phyloP scores from a whole-genome alignment of 2,797 vertebrate species.

The Platyrinchus mystaceus region DNA sequence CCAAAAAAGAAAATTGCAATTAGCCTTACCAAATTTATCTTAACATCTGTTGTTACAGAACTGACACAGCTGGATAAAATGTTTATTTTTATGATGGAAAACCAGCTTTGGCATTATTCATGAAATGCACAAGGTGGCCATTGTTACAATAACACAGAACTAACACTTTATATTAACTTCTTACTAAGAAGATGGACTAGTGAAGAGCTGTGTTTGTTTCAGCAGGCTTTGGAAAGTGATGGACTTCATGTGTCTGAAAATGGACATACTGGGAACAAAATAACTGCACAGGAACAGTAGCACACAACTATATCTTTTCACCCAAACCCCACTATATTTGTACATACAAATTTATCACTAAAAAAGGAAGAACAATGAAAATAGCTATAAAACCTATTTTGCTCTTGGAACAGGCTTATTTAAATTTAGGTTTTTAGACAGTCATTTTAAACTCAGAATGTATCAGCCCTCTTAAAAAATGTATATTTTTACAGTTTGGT shows the following conservation, averaged over 20 bases:
- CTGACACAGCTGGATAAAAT: not conserved
- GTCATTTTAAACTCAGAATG: not conserved
- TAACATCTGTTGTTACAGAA: not conserved
- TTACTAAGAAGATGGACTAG: not conserved
- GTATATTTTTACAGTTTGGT: not conserved
- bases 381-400: not conserved
- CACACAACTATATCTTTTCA: not conserved
- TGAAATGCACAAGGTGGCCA: not conserved
- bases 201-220: not conserved
- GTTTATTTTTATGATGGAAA: not conserved
- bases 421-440: not conserved
- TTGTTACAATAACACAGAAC: not conserved
- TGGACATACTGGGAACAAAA: not conserved
- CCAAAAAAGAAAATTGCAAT: not conserved
- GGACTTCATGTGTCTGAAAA: not conserved
- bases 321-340: not conserved
- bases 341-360: not conserved
- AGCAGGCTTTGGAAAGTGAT: not conserved
- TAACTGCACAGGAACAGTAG: not conserved
- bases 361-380: not conserved
- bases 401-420: not conserved
- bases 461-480: not conserved
- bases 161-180: not conserved
- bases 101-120: not conserved
- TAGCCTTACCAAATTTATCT: not conserved